A percentile compares a stretch with the other conserved stretches of the same genome.
phyloP scores from a whole-genome alignment of 1,140 invertebrate species.

The Ceratina australensis region DNA sequence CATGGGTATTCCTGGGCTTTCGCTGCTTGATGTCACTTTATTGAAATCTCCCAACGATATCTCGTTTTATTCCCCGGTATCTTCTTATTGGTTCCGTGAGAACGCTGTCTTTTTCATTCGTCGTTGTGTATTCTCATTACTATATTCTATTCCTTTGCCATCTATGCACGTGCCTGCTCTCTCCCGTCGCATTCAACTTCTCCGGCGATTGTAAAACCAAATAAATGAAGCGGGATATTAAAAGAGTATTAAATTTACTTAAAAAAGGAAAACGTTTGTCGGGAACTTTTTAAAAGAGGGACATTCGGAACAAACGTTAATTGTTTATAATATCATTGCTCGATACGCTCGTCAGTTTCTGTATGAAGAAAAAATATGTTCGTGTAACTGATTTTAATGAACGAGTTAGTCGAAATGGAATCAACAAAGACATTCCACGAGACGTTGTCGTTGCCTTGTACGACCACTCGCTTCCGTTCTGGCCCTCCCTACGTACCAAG shows the following conservation, averaged over 20 bases:
- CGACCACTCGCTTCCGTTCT: constrained; percentile 36
- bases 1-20: neutral
- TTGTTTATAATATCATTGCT: too few relatives aligned
- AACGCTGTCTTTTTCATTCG: neutral
- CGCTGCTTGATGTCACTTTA: constrained; percentile 1
- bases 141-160: neutral
- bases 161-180: neutral
- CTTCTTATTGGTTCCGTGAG: neutral
- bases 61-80: neutral
- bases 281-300: too few relatives aligned
- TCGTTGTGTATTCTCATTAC: neutral
- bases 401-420: neutral
- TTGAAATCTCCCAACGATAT: constrained; percentile 13
- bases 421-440: neutral
- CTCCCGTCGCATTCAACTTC: too few relatives aligned
- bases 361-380: neutral
- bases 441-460: neutral
- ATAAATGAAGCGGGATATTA: too few relatives aligned
- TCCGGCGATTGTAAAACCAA: too few relatives aligned
- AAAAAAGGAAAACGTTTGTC: too few relatives aligned
- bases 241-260: too few relatives aligned
- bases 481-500: constrained; percentile 17
- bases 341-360: too few relatives aligned
- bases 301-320: too few relatives aligned
- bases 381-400: neutral